Evolutionary conservation across 2,888 invertebrate species (phyloP).

Genomic region (Conchocele bisecta): DNA sequence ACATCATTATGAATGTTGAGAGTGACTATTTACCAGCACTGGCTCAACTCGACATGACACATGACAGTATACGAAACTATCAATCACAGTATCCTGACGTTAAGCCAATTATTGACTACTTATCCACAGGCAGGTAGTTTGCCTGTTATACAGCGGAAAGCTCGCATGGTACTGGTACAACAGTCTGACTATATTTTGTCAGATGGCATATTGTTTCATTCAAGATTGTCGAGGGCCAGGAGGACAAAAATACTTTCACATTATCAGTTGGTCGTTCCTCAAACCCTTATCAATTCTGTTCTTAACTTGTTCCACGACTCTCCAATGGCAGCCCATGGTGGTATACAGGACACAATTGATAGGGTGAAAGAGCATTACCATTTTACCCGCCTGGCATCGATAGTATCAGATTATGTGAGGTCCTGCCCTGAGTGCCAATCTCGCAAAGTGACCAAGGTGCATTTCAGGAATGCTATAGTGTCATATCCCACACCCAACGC

Average conservation of each 20-base stretch:
- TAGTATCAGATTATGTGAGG: constrained; percentile 28
- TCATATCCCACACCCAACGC: constrained; percentile 29
- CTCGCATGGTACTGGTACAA: constrained; percentile 18
- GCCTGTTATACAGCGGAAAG: constrained; percentile 31
- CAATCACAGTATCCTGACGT: background rate
- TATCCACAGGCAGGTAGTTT: constrained; percentile 13
- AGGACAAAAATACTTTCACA: constrained; percentile 23
- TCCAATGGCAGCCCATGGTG: constrained; percentile 21
- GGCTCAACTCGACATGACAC: background rate
- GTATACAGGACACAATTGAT: constrained; percentile 33
- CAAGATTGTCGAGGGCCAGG: constrained; percentile 20
- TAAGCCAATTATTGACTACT: background rate
- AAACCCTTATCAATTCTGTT: constrained; percentile 18
- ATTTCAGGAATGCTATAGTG: constrained; percentile 33
- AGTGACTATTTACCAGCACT: background rate
- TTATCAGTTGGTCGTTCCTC: constrained; percentile 40
- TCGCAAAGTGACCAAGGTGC: constrained; percentile 32
- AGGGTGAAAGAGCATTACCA: constrained; percentile 18
- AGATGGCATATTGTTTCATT: constrained; percentile 39
- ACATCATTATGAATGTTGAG: too few species aligned
- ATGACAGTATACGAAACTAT: background rate
- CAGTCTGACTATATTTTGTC: constrained; percentile 24
- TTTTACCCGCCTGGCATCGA: constrained; percentile 13
- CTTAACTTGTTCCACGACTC: constrained; percentile 36
- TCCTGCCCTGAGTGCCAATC: constrained; percentile 42